phyloP scores from a whole-genome alignment of 2,113 vertebrate species.

The Erythrolamprus reginae region DNA sequence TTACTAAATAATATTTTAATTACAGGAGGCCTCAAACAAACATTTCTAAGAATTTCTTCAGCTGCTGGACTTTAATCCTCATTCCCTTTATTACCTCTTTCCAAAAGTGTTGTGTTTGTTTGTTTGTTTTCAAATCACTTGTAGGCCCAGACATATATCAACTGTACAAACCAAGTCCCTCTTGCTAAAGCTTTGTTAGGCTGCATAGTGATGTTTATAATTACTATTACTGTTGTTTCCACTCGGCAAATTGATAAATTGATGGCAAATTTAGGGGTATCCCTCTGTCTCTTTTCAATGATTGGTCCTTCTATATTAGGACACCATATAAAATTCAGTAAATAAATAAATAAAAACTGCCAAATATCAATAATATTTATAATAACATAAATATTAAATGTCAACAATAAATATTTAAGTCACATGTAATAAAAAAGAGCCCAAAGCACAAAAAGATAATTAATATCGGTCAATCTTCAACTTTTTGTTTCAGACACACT shows the following conservation, averaged over 20 bases:
- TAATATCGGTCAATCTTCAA: not conserved
- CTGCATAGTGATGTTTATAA: not conserved
- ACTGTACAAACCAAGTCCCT: not conserved
- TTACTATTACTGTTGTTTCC: not conserved
- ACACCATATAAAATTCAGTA: not conserved
- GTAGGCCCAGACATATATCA: not conserved
- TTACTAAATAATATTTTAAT: not conserved
- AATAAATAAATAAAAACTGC: not conserved
- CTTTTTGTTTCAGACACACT: not conserved
- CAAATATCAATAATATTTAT: not conserved
- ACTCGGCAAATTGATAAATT: not conserved
- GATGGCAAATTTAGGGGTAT: not conserved
- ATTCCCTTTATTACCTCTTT: not conserved
- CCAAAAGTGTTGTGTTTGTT: too few relatives aligned
- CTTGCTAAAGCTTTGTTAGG: not conserved
- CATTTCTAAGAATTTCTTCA: not conserved
- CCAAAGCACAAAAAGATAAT: not conserved
- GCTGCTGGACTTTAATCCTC: not conserved
- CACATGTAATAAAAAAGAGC: not conserved
- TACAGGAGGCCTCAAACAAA: not conserved
- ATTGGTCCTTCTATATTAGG: not conserved
- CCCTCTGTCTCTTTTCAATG: not conserved
- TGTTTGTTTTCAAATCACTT: not conserved
- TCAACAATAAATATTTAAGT: not conserved
- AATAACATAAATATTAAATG: not conserved